Evolutionary conservation across 2,113 vertebrate species (phyloP).

Genomic region (Pycnonotus jocosus): DNA sequence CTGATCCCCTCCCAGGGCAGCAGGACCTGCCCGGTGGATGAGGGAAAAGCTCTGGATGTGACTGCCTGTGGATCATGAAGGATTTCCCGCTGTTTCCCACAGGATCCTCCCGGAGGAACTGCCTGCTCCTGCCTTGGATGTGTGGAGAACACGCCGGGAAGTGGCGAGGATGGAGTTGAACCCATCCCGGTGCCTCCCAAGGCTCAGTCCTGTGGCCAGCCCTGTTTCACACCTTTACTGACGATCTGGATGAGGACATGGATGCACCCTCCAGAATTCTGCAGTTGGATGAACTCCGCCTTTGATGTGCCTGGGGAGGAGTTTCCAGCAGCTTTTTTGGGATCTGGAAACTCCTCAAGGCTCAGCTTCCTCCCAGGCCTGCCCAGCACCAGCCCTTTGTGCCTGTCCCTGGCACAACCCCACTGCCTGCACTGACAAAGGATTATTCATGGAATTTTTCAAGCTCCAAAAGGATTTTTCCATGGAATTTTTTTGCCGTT

Average conservation of each 20-base stretch:
- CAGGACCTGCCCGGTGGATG: fast-evolving
- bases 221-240: not conserved
- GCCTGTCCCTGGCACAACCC: not conserved
- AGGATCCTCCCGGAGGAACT: not conserved
- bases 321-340: not conserved
- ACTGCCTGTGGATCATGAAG: fast-evolving
- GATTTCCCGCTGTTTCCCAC: not conserved
- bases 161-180: not conserved
- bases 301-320: not conserved
- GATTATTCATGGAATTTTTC: too few relatives aligned
- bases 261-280: not conserved
- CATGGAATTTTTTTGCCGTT: not conserved
- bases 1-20: not conserved
- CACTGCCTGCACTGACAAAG: not conserved
- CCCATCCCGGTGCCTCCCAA: not conserved
- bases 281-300: not conserved
- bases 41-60: not conserved
- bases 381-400: not conserved
- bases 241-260: not conserved
- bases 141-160: not conserved
- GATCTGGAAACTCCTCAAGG: not conserved
- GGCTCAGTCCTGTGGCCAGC: not conserved
- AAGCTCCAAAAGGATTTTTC: not conserved
- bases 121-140: not conserved
- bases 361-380: not conserved